phyloP scores from a whole-genome alignment of 2,888 invertebrate species.

The Schizotus pectinicornis region DNA sequence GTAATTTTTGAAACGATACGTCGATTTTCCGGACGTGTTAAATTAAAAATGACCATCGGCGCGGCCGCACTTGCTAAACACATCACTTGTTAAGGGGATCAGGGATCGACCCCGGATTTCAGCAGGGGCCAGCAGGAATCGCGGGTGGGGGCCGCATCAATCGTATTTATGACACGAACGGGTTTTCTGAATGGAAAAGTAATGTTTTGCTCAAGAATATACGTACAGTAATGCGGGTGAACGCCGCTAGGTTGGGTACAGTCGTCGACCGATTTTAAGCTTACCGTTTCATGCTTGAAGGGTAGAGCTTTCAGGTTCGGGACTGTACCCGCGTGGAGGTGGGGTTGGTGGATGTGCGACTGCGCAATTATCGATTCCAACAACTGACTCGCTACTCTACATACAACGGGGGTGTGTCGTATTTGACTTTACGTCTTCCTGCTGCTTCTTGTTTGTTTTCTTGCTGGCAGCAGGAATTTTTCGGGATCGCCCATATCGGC shows the following conservation, averaged over 20 bases:
- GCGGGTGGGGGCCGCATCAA: constrained; percentile 10
- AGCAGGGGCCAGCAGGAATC: constrained; percentile 10
- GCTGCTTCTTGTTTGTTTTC: constrained; percentile 21
- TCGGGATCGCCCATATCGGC: constrained; percentile 1
- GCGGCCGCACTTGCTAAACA: too few species aligned
- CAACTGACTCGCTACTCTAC: constrained; percentile 40
- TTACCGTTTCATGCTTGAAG: constrained; percentile 27
- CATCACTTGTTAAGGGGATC: too few species aligned
- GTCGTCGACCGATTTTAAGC: constrained; percentile 46
- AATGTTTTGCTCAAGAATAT: constrained; percentile 46
- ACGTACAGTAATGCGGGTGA: constrained; percentile 46
- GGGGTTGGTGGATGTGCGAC: constrained; percentile 42
- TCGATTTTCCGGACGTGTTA: too few species aligned
- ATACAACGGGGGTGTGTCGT: constrained; percentile 41
- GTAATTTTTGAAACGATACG: neutral
- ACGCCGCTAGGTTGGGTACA: constrained; percentile 53
- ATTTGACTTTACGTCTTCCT: constrained; percentile 39
- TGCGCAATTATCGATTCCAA: constrained; percentile 50
- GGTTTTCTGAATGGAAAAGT: constrained; percentile 42
- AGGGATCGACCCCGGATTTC: constrained; percentile 1
- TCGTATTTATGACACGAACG: constrained; percentile 21
- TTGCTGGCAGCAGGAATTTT: constrained; percentile 17
- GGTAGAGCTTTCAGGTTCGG: constrained; percentile 27
- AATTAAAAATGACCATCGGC: too few species aligned
- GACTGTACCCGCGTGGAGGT: constrained; percentile 35